phyloP scores from a whole-genome alignment of 2,113 vertebrate species.

The Toxotes chatareus region DNA sequence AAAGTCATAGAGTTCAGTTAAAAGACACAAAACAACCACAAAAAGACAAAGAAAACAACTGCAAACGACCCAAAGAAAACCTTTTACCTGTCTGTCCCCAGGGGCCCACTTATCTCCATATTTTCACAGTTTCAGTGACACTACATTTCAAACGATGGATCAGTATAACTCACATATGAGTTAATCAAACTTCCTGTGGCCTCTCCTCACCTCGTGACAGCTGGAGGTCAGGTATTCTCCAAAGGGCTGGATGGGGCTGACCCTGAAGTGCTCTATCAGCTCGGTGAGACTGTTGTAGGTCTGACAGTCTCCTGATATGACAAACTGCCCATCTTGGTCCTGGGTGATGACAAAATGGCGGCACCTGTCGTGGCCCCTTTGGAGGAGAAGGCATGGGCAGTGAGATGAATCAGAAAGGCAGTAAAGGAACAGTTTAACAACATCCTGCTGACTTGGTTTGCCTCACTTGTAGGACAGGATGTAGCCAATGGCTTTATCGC shows the following conservation, averaged over 20 bases:
- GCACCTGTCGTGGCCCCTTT: constrained; percentile 87
- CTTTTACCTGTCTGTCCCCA: too few relatives aligned
- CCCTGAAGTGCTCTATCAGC: constrained; percentile 84
- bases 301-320: constrained; percentile 83
- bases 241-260: constrained; percentile 86
- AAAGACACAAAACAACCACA: neutral
- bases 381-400: neutral
- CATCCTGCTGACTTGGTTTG: neutral
- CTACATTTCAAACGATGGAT: neutral
- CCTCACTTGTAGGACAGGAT: constrained; percentile 91
- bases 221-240: constrained; percentile 85
- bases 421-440: neutral
- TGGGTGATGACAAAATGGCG: constrained; percentile 90
- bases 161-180: neutral
- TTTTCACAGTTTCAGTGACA: neutral
- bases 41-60: neutral
- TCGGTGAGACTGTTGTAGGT: constrained; percentile 79
- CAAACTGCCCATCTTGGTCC: constrained; percentile 79
- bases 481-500: constrained; percentile 87
- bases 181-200: neutral
- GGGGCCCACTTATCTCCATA: too few relatives aligned
- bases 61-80: neutral
- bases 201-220: constrained; percentile 79
- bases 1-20: too few relatives aligned
- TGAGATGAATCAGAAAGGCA: neutral